Evolutionary conservation across 2,888 invertebrate species (phyloP), one percentile per base, ranked within the genome.

Genomic region (Sialis lutaria): DNA sequence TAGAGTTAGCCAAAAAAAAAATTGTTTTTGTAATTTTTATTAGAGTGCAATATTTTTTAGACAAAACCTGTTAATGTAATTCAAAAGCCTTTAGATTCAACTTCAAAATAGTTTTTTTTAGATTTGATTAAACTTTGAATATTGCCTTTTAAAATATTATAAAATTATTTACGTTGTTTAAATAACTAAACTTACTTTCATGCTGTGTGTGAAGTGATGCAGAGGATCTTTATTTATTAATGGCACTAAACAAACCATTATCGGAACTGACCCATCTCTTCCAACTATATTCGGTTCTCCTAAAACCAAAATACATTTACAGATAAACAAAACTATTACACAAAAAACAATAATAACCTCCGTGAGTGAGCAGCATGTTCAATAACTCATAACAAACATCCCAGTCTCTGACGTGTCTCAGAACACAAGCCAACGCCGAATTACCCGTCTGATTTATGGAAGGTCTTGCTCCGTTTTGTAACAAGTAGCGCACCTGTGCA

Each of bases 221-320:
- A 79, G 60, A 43, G 80, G 78, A 63, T 82, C 81, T 58, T 82
- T 82, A 60, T 82, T 82, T 48, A 83, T 79, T 33, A 83, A 64
- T 41, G 82, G 81, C 48, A 82, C 81, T 48, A 84, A 65, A 56
- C 82, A 75, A 32, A 83, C 78, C 75, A 82, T 80, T 48, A 84
- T 72, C 8, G 84, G 81, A 44, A 79, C 79, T 37, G 77, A 78
- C 13, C 81, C 81, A 62, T 81, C 81, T 22, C 80, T 65, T 5
- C 80, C 81, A 13, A 79, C 79, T 60, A 78, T 73, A 58, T 80
- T 79, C 13, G 80, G 79, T 64, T 74, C 70, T 50, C 73, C 73
- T 73, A 49, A 43, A 42, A 42, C 31, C 13, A 10, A 35, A 1
- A 31, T 31, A 39, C 6, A 10, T 37, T 37, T 37, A 37, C 12